Evolutionary conservation across 2,888 invertebrate genomes (phyloP), one percentile per base, ranked within the genome.

Genomic region (Dexiosoma caninum): DNA sequence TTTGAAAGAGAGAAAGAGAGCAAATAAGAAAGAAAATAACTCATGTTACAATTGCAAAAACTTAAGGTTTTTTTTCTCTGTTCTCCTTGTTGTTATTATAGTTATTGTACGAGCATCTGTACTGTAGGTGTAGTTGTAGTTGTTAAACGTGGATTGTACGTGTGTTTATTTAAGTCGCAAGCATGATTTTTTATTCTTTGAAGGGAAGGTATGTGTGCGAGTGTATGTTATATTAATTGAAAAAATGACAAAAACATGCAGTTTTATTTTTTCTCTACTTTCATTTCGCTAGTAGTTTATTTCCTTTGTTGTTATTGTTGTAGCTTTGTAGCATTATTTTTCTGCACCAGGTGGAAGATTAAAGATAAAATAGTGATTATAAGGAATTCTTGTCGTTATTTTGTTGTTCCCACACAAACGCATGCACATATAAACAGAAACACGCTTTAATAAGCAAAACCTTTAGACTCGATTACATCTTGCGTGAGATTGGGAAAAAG

Each of bases 291-390:
- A 37, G 8, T 51, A 66, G 12, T 46, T 57, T 46, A 46, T 62
- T 46, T 21, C 9, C 12, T n/a, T n/a, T n/a, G n/a, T n/a, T n/a
- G n/a, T n/a, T n/a, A n/a, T n/a, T n/a, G 30, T 55, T 59, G 40
- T 32, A 71, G 70, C 64, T 55, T 55, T 35, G 55, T 19, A 8
- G 7, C 35, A 40, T 67, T 40, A 49, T 62, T 37, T 76, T 82
- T 78, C 71, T 75, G 55, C 69, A 71, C 51, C 79, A 77, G 69
- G 76, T 81, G 77, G 81, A 81, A 81, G 81, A 81, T 81, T 81
- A 81, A 77, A 81, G 81, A 81, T 81, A 76, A 80, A 80, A 80
- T 80, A 80, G 60, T 76, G 70, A 80, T 80, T 80, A 76, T 76
- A 71, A 80, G 71, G 71, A 71, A 72, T 42, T 60, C 57, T 14